Evolutionary conservation across 2,797 vertebrate genomes (phyloP).

Genomic region (Oreochromis mossambicus): DNA sequence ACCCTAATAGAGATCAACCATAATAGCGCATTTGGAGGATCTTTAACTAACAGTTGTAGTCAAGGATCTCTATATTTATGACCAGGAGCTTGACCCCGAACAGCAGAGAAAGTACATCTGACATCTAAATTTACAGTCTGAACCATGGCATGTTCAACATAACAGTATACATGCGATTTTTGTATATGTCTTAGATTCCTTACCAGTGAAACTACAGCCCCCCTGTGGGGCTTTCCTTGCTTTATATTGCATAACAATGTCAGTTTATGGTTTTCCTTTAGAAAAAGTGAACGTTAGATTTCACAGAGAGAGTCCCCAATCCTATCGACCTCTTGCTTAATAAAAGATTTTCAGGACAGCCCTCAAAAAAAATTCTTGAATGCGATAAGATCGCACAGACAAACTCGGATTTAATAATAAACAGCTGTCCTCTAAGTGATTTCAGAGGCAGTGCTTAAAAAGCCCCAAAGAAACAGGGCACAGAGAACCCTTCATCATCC

Average conservation of each 20-base stretch:
- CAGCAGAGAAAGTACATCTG: background rate
- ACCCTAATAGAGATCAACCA: background rate
- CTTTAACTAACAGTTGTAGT: background rate
- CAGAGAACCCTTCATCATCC: background rate
- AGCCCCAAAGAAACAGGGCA: conserved; percentile 27
- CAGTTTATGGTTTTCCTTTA: background rate
- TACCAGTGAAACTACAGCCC: background rate
- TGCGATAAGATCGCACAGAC: conserved; percentile 76
- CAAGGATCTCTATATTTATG: background rate
- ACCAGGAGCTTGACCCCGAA: background rate
- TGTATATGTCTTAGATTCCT: background rate
- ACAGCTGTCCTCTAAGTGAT: conserved; percentile 74
- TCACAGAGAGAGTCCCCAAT: background rate
- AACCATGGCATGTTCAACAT: background rate
- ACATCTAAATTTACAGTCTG: background rate
- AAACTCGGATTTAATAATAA: conserved; percentile 73
- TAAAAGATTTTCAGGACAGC: conserved; percentile 50
- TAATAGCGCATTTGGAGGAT: background rate
- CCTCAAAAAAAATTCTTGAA: conserved; percentile 60
- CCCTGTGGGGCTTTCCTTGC: background rate
- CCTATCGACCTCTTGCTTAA: conserved; percentile 33
- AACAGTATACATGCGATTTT: background rate
- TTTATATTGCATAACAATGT: background rate
- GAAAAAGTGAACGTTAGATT: conserved; percentile 31
- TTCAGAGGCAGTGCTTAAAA: conserved; percentile 71